Base-by-base conservation (phyloP, 1,140 invertebrate species). In the Ceratina australensis region DNA sequence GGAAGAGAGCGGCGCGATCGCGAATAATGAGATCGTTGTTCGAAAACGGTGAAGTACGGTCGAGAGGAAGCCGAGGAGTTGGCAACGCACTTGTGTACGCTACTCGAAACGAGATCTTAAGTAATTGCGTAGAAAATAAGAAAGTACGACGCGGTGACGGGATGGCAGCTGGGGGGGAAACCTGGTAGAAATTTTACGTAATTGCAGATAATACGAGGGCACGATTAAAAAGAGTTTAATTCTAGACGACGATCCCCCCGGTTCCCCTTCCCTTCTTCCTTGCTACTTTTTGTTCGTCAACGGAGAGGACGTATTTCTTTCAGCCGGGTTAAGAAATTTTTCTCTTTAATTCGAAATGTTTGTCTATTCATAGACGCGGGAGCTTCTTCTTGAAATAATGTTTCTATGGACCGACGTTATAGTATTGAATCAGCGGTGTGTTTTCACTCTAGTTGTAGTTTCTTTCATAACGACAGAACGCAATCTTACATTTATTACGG, bases 151-250 rank as follows among this genome's bases (percentile, higher is more conserved):
- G 24, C 20, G 33, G 52, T 54, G 16, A 26, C 16, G 3, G 22
- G 52, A 54, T 18, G n/a, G n/a, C 52, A 26, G 16, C 1, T n/a
- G 49, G 10, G 22, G 10, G 22, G 42, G 18, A 64, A 47, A 47
- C n/a, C 61, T 47, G 33, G 28, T 8, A 47, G 61, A 64, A 47
- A 26, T 50, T 50, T 66, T 18, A 26, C 64, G 64, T 66, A 66
- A 66, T 66, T 66, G 42, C 20, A 22, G 20, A 66, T 66, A 66
- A 66, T 66, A 26, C 64, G 20, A 16, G 8, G 24, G 42, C 42
- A 66, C 18, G 64, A 66, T 66, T 49, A 66, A 66, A 66, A 66
- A 26, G 64, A 50, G 2, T 66, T 24, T 66, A 66, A 50, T 50
- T 66, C 42, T 13, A 66, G 42, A 66, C 10, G 63, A 65, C 63